A percentile compares a stretch with the other conserved stretches of the same genome.
Conservation (phyloP, 1,140 invertebrate genomes). For the Contarinia nasturtii region DNA sequence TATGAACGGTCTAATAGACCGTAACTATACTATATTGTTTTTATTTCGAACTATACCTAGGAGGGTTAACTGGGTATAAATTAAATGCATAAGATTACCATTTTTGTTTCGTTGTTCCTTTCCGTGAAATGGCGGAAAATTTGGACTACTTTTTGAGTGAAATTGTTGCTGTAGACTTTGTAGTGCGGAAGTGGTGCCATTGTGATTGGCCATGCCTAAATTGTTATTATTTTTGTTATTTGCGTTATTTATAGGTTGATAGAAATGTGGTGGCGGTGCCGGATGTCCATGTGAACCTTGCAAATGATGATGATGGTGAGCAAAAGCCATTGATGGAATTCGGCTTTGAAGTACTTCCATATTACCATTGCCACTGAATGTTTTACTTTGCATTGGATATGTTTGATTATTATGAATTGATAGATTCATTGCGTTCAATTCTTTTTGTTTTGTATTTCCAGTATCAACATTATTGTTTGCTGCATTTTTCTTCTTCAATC, state of each 20-base stretch:
- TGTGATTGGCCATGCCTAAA: not conserved
- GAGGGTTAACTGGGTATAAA: not conserved
- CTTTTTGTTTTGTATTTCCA: slow-evolving; percentile 12
- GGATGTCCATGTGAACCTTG: not conserved
- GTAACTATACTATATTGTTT: too few relatives aligned
- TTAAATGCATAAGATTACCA: not conserved
- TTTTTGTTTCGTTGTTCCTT: not conserved
- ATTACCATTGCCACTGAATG: not conserved
- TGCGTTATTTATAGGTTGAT: too few relatives aligned
- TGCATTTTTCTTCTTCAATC: slow-evolving; percentile 28
- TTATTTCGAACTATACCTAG: too few relatives aligned
- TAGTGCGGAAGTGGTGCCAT: slow-evolving; percentile 10
- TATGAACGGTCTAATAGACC: too few relatives aligned
- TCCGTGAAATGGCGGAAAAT: not conserved
- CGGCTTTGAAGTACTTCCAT: not conserved
- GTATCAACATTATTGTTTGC: slow-evolving; percentile 8
- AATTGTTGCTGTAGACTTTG: slow-evolving; percentile 22
- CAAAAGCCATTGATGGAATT: not conserved
- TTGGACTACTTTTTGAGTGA: slow-evolving; percentile 13
- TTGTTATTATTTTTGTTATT: too few relatives aligned
- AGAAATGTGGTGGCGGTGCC: not conserved
- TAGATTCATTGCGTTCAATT: slow-evolving; percentile 23
- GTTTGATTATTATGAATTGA: slow-evolving; percentile 12
- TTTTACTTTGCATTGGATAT: not conserved
- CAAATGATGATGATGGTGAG: not conserved